These are phyloP conservation scores for Xylota sylvarum DNA, from an alignment of 2,888 invertebrate genomes.

Conservation along the genomic window DNA sequence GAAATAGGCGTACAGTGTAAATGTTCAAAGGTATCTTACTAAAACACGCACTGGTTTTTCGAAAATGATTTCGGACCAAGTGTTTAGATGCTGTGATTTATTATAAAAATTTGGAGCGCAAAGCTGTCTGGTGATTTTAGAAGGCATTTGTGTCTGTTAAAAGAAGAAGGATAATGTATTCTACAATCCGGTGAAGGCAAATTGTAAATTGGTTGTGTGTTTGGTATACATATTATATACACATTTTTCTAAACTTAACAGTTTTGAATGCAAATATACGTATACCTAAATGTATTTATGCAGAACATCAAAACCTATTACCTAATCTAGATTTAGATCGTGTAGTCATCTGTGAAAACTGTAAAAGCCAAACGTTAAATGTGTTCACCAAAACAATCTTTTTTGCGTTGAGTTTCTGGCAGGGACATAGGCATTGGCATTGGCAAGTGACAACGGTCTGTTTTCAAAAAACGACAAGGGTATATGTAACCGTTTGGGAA, in stretches of 20 bases:
- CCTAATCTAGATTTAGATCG: slow-evolving; percentile 1
- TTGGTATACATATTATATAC: too few relatives aligned
- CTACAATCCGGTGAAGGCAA: too few relatives aligned
- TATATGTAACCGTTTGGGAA: not conserved
- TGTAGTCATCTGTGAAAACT: not conserved
- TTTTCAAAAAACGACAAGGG: slow-evolving; percentile 43
- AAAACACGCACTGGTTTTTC: too few relatives aligned
- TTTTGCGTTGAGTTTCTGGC: slow-evolving; percentile 1
- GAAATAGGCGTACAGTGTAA: too few relatives aligned
- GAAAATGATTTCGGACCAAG: too few relatives aligned
- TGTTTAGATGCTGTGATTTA: too few relatives aligned
- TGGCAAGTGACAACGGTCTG: slow-evolving; percentile 17
- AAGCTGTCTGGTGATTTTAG: too few relatives aligned
- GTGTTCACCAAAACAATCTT: not conserved
- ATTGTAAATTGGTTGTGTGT: too few relatives aligned
- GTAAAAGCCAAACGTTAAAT: slow-evolving; percentile 1
- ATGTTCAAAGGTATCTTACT: too few relatives aligned
- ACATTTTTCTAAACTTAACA: not conserved
- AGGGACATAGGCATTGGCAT: not conserved
- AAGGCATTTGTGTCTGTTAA: too few relatives aligned
- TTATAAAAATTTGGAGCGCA: too few relatives aligned
- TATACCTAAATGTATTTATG: not conserved
- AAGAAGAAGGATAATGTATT: not conserved
- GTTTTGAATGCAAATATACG: not conserved
- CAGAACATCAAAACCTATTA: not conserved